Conservation (phyloP, 2,797 vertebrate species). For the Crocodylus rhombifer region DNA sequence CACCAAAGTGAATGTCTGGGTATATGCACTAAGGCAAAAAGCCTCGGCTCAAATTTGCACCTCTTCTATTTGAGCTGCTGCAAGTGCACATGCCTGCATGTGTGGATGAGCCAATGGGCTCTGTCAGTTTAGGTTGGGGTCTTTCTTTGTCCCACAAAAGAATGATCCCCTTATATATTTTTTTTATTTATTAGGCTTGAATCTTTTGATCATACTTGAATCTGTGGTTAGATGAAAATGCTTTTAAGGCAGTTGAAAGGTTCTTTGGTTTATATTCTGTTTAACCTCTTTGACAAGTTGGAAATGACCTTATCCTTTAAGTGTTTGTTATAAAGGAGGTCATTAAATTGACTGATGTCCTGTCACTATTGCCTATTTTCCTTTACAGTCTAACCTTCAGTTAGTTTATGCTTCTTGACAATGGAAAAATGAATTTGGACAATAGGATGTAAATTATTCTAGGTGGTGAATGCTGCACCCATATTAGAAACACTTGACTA, state of each 20-base stretch:
- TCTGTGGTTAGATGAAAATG: not conserved
- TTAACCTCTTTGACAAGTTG: conserved; percentile 5
- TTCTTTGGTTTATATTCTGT: conserved; percentile 29
- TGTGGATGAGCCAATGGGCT: not conserved
- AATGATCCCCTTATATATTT: not conserved
- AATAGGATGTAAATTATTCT: conserved; percentile 24
- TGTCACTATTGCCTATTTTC: conserved; percentile 14
- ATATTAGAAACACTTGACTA: conserved; percentile 8
- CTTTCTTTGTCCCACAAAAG: not conserved
- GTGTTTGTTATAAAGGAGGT: conserved; percentile 9
- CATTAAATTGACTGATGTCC: conserved; percentile 47
- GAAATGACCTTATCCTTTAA: not conserved
- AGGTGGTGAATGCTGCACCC: not conserved
- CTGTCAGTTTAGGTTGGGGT: not conserved
- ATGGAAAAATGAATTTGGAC: not conserved
- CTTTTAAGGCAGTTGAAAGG: not conserved
- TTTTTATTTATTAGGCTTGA: conserved; percentile 6
- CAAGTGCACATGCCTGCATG: too few relatives aligned
- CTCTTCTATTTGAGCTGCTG: too few relatives aligned
- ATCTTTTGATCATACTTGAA: not conserved
- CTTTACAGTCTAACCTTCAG: conserved; percentile 38
- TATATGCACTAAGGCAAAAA: too few relatives aligned
- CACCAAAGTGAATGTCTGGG: too few relatives aligned
- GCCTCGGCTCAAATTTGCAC: too few relatives aligned
- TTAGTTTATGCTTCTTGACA: conserved; percentile 28